phyloP scores from a whole-genome alignment of 2,888 invertebrate genomes.

The Drosophila melanosoma region DNA sequence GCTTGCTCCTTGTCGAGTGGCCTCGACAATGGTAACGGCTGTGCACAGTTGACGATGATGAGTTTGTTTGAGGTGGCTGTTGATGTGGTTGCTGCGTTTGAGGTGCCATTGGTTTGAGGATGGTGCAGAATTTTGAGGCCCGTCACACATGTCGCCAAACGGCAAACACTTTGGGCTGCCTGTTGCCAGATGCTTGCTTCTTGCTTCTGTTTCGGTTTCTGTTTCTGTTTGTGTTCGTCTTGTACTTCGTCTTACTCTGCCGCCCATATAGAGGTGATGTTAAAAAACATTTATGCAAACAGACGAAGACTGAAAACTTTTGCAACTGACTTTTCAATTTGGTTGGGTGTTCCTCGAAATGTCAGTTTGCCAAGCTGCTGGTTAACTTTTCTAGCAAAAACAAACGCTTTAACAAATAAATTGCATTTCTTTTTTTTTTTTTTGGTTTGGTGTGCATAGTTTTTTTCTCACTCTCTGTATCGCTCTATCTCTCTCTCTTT shows the following conservation, averaged over 20 bases:
- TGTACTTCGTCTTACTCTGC: neutral
- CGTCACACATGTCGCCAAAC: constrained; percentile 67
- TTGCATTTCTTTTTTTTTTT: constrained; percentile 43
- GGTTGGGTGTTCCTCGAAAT: constrained; percentile 33
- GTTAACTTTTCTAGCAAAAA: constrained; percentile 29
- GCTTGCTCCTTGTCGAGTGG: constrained; percentile 44
- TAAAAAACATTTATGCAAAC: constrained; percentile 45
- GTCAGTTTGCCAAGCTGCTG: constrained; percentile 55
- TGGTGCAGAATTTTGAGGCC: neutral
- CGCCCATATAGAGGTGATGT: constrained; percentile 61
- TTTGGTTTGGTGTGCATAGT: constrained; percentile 40
- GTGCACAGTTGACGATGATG: constrained; percentile 54
- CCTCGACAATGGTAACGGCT: constrained; percentile 58
- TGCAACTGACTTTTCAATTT: constrained; percentile 64
- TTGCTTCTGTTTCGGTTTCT: neutral
- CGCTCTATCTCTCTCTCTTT: neutral
- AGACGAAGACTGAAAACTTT: constrained; percentile 48
- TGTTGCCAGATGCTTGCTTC: neutral
- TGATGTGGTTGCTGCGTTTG: constrained; percentile 16
- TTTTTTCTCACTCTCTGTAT: constrained; percentile 31
- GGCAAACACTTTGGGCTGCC: constrained; percentile 49
- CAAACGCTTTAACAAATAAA: constrained; percentile 46
- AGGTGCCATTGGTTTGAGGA: neutral
- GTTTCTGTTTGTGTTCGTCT: constrained; percentile 4
- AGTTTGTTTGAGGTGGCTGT: constrained; percentile 52